Base-by-base conservation (phyloP, 1,140 invertebrate genomes). In the Diorhabda carinulata region DNA sequence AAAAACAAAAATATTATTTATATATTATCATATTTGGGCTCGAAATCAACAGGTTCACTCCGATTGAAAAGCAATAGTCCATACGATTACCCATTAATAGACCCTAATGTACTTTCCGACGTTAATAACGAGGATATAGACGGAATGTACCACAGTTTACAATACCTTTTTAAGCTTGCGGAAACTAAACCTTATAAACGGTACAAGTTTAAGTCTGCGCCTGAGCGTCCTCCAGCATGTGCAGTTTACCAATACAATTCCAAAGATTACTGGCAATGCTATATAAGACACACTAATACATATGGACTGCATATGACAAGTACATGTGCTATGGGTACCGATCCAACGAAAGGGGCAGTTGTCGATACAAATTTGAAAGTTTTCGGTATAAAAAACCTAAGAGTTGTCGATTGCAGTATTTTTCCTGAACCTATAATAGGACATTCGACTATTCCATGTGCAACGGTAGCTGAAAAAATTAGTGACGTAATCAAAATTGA, bases 381-480 rank as follows among this genome's bases (percentile, higher is more conserved):
- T 2, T 84, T 87, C 74, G 88, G 88, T 0, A 79, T 90, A 2
- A 72, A 79, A 6, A 83, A 85, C 3, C 72, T 92, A 5, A 83
- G 91, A 70, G 89, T 93, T 2, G 84, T 88, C 2, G 91, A 93
- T 81, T 90, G 89, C 9, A 91, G 89, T 70, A 84, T 92, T 3
- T 92, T 92, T 87, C 91, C 91, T 0, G 80, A 78, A 3, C 86
- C 91, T 57, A 81, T 87, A 0, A 83, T 86, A 5, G 90, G 86
- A 3, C 90, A 91, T 68, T 90, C 89, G 0, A 91, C 90, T 76
- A 90, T 89, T 2, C 84, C 90, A 0, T 85, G 85, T 1, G 87
- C 91, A 44, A 90, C 89, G 84, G 89, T 93, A 61, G 91, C 83
- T 2, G 90, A 92, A 74, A 91, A 90, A 74, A 89, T 83, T 0